Evolutionary conservation across 2,797 vertebrate genomes (phyloP).

Genomic region (Sebastes matsubarae): DNA sequence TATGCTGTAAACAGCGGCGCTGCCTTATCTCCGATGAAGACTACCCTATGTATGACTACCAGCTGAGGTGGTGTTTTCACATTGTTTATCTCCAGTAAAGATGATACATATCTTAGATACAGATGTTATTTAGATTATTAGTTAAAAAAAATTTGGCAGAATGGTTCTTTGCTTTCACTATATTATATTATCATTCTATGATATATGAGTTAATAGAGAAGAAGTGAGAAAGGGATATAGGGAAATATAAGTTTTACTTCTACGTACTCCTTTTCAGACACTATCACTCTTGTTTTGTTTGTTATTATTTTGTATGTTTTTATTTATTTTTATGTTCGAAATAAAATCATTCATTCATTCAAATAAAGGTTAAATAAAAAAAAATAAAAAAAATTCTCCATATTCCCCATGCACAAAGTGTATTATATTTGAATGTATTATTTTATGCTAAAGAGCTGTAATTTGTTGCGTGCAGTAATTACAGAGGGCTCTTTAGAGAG

Average conservation of each 20-base stretch:
- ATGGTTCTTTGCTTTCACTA: not conserved
- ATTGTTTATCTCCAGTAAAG: not conserved
- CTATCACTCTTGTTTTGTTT: too few species aligned
- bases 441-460: not conserved
- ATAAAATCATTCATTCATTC: too few species aligned
- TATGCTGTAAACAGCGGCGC: not conserved
- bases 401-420: not conserved
- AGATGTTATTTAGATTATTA: not conserved
- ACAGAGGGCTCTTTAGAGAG: conserved; percentile 17
- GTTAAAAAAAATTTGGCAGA: not conserved
- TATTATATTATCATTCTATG: too few species aligned
- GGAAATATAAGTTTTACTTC: too few species aligned
- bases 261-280: too few species aligned
- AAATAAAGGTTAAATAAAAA: too few species aligned
- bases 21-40: not conserved
- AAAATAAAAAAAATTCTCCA: too few species aligned
- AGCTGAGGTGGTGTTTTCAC: not conserved
- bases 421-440: not conserved
- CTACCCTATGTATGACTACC: not conserved
- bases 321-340: too few species aligned
- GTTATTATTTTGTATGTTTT: too few species aligned
- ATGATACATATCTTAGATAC: not conserved
- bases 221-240: too few species aligned
- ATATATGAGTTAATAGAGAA: too few species aligned
- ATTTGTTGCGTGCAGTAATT: conserved; percentile 35